These are phyloP conservation scores for Corythornis madagascariensis DNA, from an alignment of 2,113 vertebrate genomes.

Conservation along the genomic window DNA sequence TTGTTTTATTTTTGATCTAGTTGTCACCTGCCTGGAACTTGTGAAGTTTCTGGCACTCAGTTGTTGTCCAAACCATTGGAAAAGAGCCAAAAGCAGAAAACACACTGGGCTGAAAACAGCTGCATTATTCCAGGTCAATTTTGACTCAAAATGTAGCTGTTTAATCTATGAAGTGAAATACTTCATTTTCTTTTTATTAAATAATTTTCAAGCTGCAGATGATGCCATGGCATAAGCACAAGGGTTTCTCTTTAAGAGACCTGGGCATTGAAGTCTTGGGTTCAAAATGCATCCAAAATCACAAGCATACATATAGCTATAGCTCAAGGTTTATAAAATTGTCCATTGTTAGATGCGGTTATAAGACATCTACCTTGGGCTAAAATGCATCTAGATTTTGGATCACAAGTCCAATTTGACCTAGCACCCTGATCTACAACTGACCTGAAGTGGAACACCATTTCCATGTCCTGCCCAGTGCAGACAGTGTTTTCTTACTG, in stretches of 20 bases:
- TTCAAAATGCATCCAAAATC: not conserved
- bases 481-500: not conserved
- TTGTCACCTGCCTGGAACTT: not conserved
- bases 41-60: not conserved
- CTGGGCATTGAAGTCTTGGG: too few relatives aligned
- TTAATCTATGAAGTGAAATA: not conserved
- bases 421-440: not conserved
- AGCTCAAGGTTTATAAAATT: not conserved
- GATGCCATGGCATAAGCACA: not conserved
- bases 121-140: not conserved
- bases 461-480: not conserved
- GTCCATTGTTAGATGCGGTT: not conserved
- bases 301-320: not conserved
- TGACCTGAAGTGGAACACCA: not conserved
- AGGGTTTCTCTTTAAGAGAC: not conserved
- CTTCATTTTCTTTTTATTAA: not conserved
- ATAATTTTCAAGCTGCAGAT: not conserved
- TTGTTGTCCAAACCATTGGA: not conserved
- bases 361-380: not conserved
- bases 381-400: not conserved
- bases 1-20: not conserved
- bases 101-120: not conserved
- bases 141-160: not conserved
- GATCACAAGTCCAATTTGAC: not conserved
- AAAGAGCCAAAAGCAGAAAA: not conserved